Evolutionary conservation across 2,888 invertebrate genomes (phyloP).

Genomic region (Cataglyphis altisquamis): DNA sequence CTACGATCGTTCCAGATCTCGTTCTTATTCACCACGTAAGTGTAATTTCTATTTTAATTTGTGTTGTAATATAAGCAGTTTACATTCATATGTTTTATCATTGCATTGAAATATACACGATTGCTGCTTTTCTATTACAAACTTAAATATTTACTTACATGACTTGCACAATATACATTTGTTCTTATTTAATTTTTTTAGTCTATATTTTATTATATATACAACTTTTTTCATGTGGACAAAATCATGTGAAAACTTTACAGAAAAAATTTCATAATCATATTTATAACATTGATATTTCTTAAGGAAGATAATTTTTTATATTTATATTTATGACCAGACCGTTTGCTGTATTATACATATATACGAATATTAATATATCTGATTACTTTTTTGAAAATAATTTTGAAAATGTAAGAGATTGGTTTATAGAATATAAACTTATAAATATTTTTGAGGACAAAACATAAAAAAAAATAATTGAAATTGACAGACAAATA

Average conservation of each 20-base stretch:
- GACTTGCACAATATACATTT: neutral
- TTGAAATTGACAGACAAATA: neutral
- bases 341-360: neutral
- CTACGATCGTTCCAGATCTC: conserved; percentile 92
- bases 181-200: neutral
- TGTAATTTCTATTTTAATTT: conserved; percentile 79
- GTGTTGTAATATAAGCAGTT: conserved; percentile 78
- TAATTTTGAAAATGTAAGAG: neutral
- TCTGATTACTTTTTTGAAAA: neutral
- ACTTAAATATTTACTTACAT: neutral
- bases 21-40: conserved; percentile 94
- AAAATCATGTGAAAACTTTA: neutral
- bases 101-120: neutral
- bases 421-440: neutral
- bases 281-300: neutral
- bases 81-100: conserved; percentile 78
- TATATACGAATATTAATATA: neutral
- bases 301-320: neutral
- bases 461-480: neutral
- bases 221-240: neutral
- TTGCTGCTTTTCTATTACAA: neutral
- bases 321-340: neutral
- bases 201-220: neutral
- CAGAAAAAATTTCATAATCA: neutral
- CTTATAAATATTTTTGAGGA: neutral